A percentile compares a stretch with the other conserved stretches of the same genome.
phyloP scores from a whole-genome alignment of 2,888 invertebrate species.

The Aspidapion aeneum region DNA sequence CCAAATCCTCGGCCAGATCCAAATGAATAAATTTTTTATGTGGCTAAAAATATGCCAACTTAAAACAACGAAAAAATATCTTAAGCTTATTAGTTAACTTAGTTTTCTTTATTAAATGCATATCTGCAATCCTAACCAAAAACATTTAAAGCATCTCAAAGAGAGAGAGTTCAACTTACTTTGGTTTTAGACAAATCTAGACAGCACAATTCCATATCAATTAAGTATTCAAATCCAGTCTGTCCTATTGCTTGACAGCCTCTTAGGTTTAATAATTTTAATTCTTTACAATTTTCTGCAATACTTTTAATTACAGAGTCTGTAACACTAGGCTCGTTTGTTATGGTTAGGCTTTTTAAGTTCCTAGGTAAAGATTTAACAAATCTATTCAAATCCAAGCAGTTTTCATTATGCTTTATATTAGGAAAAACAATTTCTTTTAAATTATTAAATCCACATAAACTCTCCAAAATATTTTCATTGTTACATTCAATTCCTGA shows the following conservation, averaged over 20 bases:
- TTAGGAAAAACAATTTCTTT: slow-evolving; percentile 36
- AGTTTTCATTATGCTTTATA: too few species aligned
- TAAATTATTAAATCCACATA: slow-evolving; percentile 36
- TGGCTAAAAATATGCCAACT: not conserved
- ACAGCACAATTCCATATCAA: slow-evolving; percentile 36
- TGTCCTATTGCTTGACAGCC: slow-evolving; percentile 43
- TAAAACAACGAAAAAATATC: not conserved
- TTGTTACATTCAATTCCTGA: slow-evolving; percentile 33
- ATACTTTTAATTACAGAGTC: slow-evolving; percentile 54
- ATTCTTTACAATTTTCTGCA: slow-evolving; percentile 48
- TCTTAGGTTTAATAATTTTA: slow-evolving; percentile 50
- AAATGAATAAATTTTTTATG: not conserved
- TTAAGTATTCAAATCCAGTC: slow-evolving; percentile 34
- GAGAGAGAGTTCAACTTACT: too few species aligned
- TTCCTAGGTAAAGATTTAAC: slow-evolving; percentile 34
- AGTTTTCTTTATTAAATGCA: too few species aligned
- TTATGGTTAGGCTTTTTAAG: slow-evolving; percentile 35
- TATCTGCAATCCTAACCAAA: too few species aligned
- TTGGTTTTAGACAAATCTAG: slow-evolving; percentile 43
- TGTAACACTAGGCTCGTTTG: slow-evolving; percentile 46
- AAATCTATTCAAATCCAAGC: too few species aligned
- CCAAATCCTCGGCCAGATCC: too few species aligned
- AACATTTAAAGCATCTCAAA: too few species aligned
- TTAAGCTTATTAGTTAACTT: too few species aligned
- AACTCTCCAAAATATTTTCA: slow-evolving; percentile 38